These are phyloP conservation scores for Nipponia nippon DNA, from an alignment of 2,113 vertebrate species.

Conservation along the genomic window DNA sequence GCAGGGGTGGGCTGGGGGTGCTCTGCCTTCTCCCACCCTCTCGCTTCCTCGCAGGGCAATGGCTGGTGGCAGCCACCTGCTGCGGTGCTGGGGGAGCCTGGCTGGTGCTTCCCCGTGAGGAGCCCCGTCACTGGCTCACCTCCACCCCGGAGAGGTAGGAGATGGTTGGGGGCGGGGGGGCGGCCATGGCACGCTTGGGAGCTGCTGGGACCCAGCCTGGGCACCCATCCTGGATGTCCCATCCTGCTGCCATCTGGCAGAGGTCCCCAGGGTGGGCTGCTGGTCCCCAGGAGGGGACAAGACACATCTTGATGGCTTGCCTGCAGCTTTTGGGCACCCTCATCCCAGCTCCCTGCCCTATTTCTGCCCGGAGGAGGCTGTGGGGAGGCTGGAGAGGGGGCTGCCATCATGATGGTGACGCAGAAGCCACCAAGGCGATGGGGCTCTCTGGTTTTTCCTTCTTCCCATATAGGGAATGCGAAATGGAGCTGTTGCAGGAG, in stretches of 20 bases:
- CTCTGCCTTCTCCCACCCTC: neutral
- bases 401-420: rapidly evolving
- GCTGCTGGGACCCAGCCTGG: neutral
- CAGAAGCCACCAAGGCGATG: neutral
- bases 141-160: conserved; percentile 78
- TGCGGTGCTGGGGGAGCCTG: rapidly evolving
- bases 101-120: rapidly evolving
- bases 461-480: neutral
- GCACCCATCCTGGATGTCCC: neutral
- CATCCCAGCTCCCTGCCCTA: neutral
- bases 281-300: neutral
- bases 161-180: neutral
- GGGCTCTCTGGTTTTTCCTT: neutral
- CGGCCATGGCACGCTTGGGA: neutral
- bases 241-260: neutral
- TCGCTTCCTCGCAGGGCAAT: conserved; percentile 34
- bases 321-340: neutral
- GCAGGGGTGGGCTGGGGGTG: too few species aligned
- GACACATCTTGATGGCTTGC: neutral
- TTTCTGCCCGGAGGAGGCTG: neutral
- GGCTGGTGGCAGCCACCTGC: conserved; percentile 38
- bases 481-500: neutral
- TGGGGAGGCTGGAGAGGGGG: neutral
- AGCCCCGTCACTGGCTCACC: neutral
- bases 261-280: neutral